Evolutionary conservation across 2,888 invertebrate genomes (phyloP).

Genomic region (Cryptops parisi): DNA sequence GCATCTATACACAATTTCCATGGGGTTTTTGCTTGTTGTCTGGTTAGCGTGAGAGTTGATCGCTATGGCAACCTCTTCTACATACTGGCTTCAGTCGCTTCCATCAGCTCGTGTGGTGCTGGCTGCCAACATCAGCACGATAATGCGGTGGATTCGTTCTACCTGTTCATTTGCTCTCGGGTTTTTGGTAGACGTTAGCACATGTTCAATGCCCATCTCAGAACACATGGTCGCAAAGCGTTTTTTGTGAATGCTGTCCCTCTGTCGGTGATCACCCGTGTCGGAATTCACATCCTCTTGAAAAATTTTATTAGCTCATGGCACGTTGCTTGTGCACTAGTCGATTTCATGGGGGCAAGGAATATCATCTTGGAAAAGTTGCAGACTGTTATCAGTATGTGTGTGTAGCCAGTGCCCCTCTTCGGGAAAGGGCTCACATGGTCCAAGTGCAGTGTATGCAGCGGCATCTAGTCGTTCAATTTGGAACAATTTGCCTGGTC

Average conservation of each 20-base stretch:
- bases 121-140: not conserved
- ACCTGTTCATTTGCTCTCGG: not conserved
- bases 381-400: not conserved
- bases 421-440: not conserved
- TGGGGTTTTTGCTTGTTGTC: too few species aligned
- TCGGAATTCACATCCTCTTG: not conserved
- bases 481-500: not conserved
- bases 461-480: not conserved
- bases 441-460: too few species aligned
- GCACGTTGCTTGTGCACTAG: not conserved
- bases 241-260: not conserved
- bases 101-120: too few species aligned
- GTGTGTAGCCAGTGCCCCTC: not conserved
- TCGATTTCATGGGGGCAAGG: not conserved
- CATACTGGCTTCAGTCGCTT: too few species aligned
- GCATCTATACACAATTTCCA: not conserved
- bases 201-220: not conserved
- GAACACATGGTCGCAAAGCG: not conserved
- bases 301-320: not conserved
- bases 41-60: too few species aligned
- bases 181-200: not conserved
- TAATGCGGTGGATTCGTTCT: not conserved
- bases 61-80: too few species aligned
- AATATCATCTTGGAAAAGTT: not conserved
- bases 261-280: not conserved